Evolutionary conservation across 35 echinoderm and acorn worm genomes (phyloP).

Genomic region (Holothuria glaberrima): DNA sequence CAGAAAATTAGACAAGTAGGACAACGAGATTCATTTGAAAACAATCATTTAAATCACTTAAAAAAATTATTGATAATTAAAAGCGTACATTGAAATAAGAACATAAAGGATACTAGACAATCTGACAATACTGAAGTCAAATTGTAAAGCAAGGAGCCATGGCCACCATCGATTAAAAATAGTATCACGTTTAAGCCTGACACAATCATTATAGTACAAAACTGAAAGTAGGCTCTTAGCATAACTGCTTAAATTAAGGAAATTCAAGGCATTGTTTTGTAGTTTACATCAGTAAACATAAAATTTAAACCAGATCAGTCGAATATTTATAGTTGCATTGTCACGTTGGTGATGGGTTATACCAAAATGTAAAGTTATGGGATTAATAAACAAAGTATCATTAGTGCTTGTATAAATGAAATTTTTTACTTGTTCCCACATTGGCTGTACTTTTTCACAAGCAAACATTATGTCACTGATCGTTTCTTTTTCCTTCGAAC

Average conservation of each 20-base stretch:
- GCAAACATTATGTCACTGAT: neutral
- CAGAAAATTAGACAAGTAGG: too few relatives aligned
- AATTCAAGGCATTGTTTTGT: constrained; percentile 20
- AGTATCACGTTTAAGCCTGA: neutral
- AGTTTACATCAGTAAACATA: neutral
- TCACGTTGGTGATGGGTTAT: constrained; percentile 11
- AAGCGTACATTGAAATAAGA: neutral
- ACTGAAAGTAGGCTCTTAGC: neutral
- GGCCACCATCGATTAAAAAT: neutral
- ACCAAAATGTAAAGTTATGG: constrained; percentile 31
- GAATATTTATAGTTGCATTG: neutral
- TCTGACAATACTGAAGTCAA: neutral
- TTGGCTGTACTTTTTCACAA: neutral
- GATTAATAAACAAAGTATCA: constrained; percentile 17
- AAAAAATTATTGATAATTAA: neutral
- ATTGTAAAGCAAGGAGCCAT: constrained; percentile 17
- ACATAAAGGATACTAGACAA: neutral
- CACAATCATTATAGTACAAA: neutral
- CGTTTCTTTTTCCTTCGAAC: neutral
- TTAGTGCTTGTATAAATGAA: neutral
- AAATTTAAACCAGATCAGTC: too few relatives aligned
- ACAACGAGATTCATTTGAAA: too few relatives aligned
- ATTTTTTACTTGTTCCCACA: neutral
- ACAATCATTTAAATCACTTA: too few relatives aligned
- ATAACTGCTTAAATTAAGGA: neutral